Evolutionary conservation across 2,113 vertebrate species (phyloP).

Genomic region (Peucedramus taeniatus): DNA sequence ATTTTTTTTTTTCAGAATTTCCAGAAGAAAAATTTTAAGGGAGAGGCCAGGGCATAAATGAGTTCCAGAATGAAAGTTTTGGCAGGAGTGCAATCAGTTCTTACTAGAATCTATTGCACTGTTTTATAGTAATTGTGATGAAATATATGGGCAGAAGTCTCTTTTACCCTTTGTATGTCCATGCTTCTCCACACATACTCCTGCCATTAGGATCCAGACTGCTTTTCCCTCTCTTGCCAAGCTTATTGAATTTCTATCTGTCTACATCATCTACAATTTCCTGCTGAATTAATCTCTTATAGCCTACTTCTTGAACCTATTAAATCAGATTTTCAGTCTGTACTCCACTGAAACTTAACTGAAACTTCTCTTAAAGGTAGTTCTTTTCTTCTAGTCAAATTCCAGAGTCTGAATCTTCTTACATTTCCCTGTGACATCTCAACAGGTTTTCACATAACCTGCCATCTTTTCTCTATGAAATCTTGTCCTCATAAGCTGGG

Average conservation of each 20-base stretch:
- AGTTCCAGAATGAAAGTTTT: background rate
- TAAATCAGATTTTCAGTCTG: background rate
- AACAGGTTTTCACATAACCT: background rate
- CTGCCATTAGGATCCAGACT: background rate
- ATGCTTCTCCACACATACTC: background rate
- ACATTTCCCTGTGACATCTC: background rate
- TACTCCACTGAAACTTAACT: background rate
- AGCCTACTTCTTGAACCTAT: slow-evolving; percentile 19
- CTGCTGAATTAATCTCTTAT: slow-evolving; percentile 27
- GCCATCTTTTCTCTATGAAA: background rate
- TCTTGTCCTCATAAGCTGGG: background rate
- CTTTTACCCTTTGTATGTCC: background rate
- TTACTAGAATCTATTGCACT: background rate
- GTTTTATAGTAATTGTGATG: background rate
- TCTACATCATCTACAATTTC: slow-evolving; percentile 36
- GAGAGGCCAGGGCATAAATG: background rate
- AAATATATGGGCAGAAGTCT: background rate
- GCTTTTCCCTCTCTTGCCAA: background rate
- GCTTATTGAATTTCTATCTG: slow-evolving; percentile 52
- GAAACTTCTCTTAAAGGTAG: background rate
- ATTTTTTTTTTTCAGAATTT: background rate
- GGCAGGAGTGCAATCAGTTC: background rate
- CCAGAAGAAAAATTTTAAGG: background rate
- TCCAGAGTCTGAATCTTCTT: background rate
- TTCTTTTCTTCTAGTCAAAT: background rate